A percentile compares a stretch with the other conserved stretches of the same genome.
These are phyloP conservation scores for Psittacula cyanocephala DNA, from an alignment of 2,113 vertebrate species.

Conservation along the genomic window DNA sequence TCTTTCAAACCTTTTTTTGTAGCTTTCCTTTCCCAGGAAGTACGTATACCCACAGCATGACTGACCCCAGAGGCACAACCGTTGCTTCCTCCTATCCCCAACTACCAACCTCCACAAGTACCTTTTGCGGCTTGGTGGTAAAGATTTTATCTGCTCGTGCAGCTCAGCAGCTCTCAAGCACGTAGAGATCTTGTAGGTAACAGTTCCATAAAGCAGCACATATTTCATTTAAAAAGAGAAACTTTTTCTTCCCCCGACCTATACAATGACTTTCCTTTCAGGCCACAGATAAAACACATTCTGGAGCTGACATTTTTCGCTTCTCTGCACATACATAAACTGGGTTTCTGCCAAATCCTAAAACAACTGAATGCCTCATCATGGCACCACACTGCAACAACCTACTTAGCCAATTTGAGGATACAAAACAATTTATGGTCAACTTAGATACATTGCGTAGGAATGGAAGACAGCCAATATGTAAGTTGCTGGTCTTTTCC, in stretches of 20 bases:
- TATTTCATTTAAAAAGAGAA: background rate
- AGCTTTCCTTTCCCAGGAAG: background rate
- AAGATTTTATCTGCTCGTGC: background rate
- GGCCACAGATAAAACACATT: constrained; percentile 6
- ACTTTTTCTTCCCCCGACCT: background rate
- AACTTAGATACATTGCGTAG: background rate
- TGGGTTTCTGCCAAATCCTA: constrained; percentile 33
- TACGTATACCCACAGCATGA: accelerated
- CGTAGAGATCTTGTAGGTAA: background rate
- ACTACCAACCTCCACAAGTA: background rate
- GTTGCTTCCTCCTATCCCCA: background rate
- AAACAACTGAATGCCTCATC: background rate
- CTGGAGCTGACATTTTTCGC: constrained; percentile 19
- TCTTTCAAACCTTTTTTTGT: background rate
- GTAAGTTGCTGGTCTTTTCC: constrained; percentile 19
- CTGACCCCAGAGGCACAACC: background rate
- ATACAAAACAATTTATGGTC: background rate
- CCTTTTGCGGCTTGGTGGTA: background rate
- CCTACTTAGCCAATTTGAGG: constrained; percentile 1
- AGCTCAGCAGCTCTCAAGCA: background rate
- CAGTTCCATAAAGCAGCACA: background rate
- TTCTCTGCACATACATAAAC: background rate
- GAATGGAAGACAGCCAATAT: background rate
- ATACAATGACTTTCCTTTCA: background rate
- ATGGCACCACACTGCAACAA: constrained; percentile 25